Evolutionary conservation across 2,888 invertebrate genomes (phyloP), one percentile per base, ranked within the genome.

Genomic region (Thalpophila matura): DNA sequence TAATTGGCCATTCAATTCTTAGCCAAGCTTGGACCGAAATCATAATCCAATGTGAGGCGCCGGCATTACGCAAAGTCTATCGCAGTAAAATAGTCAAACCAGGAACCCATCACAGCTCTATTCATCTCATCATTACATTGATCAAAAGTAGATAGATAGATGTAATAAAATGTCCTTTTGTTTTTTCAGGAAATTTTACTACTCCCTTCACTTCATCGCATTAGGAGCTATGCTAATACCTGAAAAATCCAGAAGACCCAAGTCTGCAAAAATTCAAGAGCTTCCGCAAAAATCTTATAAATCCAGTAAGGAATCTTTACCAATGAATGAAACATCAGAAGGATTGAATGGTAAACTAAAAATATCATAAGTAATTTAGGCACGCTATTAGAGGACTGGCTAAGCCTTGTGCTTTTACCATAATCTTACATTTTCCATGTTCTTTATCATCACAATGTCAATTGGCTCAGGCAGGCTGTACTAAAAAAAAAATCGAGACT

Each of bases 151-250:
- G n/a, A n/a, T n/a, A n/a, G n/a, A n/a, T n/a, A n/a, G n/a, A n/a
- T n/a, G n/a, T n/a, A n/a, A n/a, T n/a, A n/a, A n/a, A n/a, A n/a
- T n/a, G n/a, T 9, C 3, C 2, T 4, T n/a, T 40, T 57, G 26
- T 47, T 46, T 42, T 94, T 94, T 80, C 91, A 96, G 96, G 85
- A 95, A 94, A 92, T 94, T 95, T 74, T 96, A 92, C 86, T 95
- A 95, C 79, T 95, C 95, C 0, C 85, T 95, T 9, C 95, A 95
- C 70, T 94, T 95, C 71, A 90, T 95, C 29, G 95, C 95, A 1
- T 66, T 95, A 55, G 95, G 95, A 37, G 92, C 95, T 0, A 73
- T 95, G 71, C 82, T 95, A 16, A 80, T 95, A 46, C 95, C 95
- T 2, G 83, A 86, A 22, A 88, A 86, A 54, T 67, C 77, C 0